phyloP scores from a whole-genome alignment of 2,797 vertebrate genomes.

The Stomatorhinus walkeri region DNA sequence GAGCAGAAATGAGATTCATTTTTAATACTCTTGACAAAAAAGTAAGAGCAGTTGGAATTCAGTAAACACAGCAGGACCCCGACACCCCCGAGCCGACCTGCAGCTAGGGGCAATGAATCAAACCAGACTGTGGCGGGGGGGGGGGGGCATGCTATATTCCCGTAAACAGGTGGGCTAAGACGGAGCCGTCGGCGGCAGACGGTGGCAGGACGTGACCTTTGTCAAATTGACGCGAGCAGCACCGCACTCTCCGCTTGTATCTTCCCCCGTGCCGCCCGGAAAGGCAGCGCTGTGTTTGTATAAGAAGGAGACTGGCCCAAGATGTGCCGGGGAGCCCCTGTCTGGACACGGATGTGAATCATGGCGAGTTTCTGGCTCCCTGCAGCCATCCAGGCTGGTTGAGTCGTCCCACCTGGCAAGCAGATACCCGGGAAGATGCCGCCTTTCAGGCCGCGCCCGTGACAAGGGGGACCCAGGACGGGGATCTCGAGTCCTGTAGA shows the following conservation, averaged over 20 bases:
- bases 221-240: neutral
- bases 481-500: neutral
- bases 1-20: neutral
- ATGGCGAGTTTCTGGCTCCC: neutral
- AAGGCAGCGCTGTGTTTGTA: neutral
- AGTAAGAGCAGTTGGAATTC: neutral
- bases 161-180: neutral
- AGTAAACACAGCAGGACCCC: neutral
- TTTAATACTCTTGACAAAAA: neutral
- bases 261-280: no score
- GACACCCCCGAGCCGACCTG: neutral
- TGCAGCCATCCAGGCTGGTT: neutral
- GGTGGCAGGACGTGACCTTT: neutral
- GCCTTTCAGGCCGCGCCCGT: neutral
- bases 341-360: neutral
- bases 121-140: neutral
- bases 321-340: neutral
- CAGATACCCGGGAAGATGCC: neutral
- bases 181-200: neutral
- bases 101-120: neutral
- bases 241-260: neutral
- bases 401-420: neutral
- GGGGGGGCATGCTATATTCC: neutral
- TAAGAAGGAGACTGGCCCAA: neutral
- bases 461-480: neutral